Percentiles rank a stretch among this genome's conserved stretches.
Evolutionary conservation across 2,888 invertebrate genomes (phyloP).

Genomic region (Noctua comes): DNA sequence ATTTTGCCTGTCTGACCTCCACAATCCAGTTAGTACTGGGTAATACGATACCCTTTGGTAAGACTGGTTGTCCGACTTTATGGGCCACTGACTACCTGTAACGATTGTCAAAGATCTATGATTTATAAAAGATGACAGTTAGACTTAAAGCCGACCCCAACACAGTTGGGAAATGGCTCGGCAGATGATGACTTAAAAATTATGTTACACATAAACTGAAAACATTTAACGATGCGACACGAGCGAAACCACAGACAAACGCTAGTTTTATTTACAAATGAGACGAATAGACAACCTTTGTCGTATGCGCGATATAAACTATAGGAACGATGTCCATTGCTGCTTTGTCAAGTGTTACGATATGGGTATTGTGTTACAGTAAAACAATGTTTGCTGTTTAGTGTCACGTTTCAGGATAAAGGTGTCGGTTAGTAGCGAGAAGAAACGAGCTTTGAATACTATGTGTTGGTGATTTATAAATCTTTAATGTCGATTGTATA

Average conservation of each 20-base stretch:
- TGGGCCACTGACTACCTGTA: too few relatives aligned
- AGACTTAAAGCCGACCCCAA: too few relatives aligned
- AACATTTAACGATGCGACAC: neutral
- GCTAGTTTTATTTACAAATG: neutral
- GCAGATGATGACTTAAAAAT: neutral
- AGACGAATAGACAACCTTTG: constrained; percentile 23
- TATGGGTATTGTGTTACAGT: constrained; percentile 13
- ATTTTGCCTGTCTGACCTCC: too few relatives aligned
- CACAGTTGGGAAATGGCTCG: too few relatives aligned
- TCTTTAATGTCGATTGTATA: neutral
- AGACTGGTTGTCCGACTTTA: too few relatives aligned
- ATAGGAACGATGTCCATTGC: constrained; percentile 26
- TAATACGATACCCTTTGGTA: too few relatives aligned
- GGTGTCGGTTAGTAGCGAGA: neutral
- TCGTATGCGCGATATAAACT: constrained; percentile 19
- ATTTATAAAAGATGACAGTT: too few relatives aligned
- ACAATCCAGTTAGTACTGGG: too few relatives aligned
- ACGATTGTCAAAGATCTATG: too few relatives aligned
- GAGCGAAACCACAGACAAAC: neutral
- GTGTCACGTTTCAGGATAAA: constrained; percentile 14
- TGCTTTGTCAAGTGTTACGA: constrained; percentile 13
- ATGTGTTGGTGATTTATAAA: neutral
- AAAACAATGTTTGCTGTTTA: constrained; percentile 23
- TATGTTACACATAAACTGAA: neutral
- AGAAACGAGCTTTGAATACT: neutral